Evolutionary conservation across 2,797 vertebrate genomes (phyloP).

Genomic region (Melanotaenia pygmaea): DNA sequence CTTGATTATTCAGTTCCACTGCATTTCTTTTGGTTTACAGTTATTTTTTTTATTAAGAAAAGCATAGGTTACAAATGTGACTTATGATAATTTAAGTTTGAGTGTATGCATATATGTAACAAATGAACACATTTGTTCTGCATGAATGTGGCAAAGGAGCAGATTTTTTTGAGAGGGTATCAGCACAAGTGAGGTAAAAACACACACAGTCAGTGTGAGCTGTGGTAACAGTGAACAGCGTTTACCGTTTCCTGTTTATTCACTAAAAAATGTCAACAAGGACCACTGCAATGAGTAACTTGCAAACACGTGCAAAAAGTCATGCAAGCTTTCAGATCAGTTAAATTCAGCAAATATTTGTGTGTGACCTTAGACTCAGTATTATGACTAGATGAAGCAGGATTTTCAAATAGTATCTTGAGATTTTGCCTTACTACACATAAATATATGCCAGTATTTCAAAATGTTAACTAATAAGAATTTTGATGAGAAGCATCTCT

Average conservation of each 20-base stretch:
- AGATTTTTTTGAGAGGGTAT: neutral
- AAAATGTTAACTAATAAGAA: neutral
- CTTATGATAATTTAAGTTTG: neutral
- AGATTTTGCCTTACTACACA: neutral
- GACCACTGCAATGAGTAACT: neutral
- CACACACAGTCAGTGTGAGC: slow-evolving; percentile 22
- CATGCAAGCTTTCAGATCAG: neutral
- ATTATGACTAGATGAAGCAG: neutral
- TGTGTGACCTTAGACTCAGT: neutral
- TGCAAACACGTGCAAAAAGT: neutral
- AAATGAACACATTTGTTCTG: slow-evolving; percentile 10
- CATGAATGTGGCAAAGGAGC: slow-evolving; percentile 9
- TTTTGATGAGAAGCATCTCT: neutral
- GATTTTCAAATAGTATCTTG: neutral
- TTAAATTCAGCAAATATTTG: neutral
- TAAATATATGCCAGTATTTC: neutral
- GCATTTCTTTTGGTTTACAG: neutral
- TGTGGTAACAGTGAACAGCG: slow-evolving; percentile 13
- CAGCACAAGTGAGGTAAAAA: slow-evolving; percentile 15
- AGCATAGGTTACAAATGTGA: neutral
- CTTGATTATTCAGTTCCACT: neutral
- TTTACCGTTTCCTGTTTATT: slow-evolving; percentile 1
- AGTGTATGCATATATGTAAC: neutral
- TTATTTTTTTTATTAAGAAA: neutral
- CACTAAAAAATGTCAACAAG: neutral